A percentile compares a stretch with the other conserved stretches of the same genome.
Conservation (phyloP, 2,797 vertebrate species). For the Sebastes kiyomatsui region DNA sequence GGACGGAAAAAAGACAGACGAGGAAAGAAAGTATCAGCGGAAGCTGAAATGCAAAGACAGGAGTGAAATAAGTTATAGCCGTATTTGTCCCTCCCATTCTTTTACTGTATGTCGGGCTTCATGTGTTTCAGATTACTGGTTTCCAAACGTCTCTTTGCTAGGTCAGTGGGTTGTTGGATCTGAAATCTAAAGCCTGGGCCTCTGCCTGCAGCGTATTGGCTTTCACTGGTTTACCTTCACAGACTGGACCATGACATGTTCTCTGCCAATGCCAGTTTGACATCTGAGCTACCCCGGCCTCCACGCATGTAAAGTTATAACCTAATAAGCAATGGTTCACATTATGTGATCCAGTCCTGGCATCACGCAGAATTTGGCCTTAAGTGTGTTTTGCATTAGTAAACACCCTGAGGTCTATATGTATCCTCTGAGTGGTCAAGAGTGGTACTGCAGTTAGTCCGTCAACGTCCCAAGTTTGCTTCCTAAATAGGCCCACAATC, state of each 20-base stretch:
- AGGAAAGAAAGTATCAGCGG: not conserved
- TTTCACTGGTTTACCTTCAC: constrained; percentile 13
- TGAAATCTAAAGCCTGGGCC: not conserved
- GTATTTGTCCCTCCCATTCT: not conserved
- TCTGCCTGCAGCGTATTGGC: constrained; percentile 10
- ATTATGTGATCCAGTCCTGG: not conserved
- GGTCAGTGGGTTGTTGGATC: not conserved
- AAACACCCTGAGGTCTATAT: not conserved
- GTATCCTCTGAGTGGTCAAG: not conserved
- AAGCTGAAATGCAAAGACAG: not conserved
- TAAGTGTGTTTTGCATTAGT: constrained; percentile 1
- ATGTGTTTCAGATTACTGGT: constrained; percentile 20
- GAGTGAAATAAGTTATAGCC: not conserved
- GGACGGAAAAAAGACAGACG: not conserved
- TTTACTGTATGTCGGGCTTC: not conserved
- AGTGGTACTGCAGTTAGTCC: not conserved
- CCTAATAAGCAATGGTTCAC: not conserved
- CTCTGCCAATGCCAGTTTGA: constrained; percentile 4
- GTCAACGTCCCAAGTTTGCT: not conserved
- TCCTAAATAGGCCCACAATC: not conserved
- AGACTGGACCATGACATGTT: constrained; percentile 9
- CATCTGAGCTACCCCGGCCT: not conserved
- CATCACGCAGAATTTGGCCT: not conserved
- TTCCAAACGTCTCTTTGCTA: not conserved
- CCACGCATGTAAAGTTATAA: not conserved